Base-by-base conservation (phyloP, 2,113 vertebrate species). In the Anseranas semipalmata region DNA sequence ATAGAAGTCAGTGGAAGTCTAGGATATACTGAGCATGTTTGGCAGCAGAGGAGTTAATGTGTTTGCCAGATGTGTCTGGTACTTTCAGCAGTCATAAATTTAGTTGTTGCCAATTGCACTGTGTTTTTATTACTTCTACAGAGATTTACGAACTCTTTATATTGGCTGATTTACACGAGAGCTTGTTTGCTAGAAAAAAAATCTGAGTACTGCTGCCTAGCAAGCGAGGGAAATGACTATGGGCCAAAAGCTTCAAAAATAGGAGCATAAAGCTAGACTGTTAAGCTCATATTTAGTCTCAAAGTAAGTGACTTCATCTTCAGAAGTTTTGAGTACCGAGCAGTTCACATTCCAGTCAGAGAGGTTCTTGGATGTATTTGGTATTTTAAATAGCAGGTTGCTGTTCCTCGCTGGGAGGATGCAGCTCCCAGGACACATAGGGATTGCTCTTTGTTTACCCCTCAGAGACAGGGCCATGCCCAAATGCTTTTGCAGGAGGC, bases 61-160 rank as follows among this genome's bases (percentile, higher is more conserved):
- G 86, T 89, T 80, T 89, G 87, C 94, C 96, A 95, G 88, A 92
- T 93, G 91, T 89, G 67, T 92, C 68, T 87, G 81, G 68, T 89
- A 45, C 95, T 94, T 95, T 90, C 91, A 95, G 68, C 85, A 79
- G 79, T 70, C 48, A 73, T 96, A 97, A 95, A 95, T 95, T 59
- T 52, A 88, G 84, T 56, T 30, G 6, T 96, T 96, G 84, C 93
- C 96, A 96, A 56, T 94, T 96, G 88, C 74, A 24, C 63, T 53
- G 33, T 94, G 81, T 87, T 96, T 97, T 96, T 96, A 95, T 95
- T 95, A 78, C 90, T 94, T 94, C 84, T 95, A 41, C 74, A 80
- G 93, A 96, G 92, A 97, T 97, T 96, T 97, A 94, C 5, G 12
- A 87, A 95, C 92, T 95, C 88, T 95, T 96, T 95, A 91, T 95